Evolutionary conservation across 2,797 vertebrate species (phyloP).

Genomic region (Brachyrhaphis roseni): DNA sequence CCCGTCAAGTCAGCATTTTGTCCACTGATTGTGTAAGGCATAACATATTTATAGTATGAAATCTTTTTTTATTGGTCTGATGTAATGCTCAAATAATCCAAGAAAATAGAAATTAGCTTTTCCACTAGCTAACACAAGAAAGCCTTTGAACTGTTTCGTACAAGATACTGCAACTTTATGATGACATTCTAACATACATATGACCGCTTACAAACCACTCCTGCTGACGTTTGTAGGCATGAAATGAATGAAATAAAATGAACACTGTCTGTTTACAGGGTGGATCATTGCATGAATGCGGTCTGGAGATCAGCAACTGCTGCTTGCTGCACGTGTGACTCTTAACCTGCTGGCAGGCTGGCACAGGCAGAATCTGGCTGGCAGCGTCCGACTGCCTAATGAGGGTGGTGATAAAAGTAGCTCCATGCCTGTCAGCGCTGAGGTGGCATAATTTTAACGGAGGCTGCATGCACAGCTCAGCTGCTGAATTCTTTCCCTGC

Average conservation of each 20-base stretch:
- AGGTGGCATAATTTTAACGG: slow-evolving; percentile 63
- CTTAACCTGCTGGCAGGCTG: slow-evolving; percentile 31
- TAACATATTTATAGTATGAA: neutral
- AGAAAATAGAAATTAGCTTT: neutral
- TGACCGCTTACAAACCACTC: neutral
- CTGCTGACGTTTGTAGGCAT: neutral
- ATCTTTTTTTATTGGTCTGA: neutral
- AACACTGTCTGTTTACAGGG: slow-evolving; percentile 5
- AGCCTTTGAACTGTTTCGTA: neutral
- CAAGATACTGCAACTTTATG: neutral
- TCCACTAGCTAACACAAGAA: neutral
- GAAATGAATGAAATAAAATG: neutral
- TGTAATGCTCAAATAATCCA: neutral
- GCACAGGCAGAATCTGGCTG: slow-evolving; percentile 50
- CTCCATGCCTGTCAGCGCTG: slow-evolving; percentile 62
- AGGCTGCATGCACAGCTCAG: slow-evolving; percentile 15
- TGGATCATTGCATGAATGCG: slow-evolving; percentile 10
- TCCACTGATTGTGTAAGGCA: neutral
- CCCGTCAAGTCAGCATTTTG: neutral
- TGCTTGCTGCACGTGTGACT: slow-evolving; percentile 15
- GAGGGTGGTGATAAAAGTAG: slow-evolving; percentile 66
- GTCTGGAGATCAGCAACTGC: neutral
- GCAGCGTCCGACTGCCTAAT: slow-evolving; percentile 54
- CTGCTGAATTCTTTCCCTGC: slow-evolving; percentile 17
- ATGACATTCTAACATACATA: neutral